These are phyloP conservation scores for Butorides virescens DNA, from an alignment of 2,113 vertebrate species.

Conservation along the genomic window DNA sequence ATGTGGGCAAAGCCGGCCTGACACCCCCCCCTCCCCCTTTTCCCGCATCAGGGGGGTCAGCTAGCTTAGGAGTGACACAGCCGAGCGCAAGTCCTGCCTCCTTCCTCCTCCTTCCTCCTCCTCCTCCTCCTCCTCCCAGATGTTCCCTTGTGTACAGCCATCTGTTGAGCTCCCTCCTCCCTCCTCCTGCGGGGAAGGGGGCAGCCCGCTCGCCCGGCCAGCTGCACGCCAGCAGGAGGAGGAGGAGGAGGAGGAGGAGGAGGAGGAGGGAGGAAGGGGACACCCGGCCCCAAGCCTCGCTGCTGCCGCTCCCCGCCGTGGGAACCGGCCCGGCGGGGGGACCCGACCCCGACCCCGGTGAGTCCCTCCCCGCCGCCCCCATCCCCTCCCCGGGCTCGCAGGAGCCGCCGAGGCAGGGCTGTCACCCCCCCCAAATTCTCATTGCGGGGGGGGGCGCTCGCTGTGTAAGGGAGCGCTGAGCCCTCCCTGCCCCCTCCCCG, in stretches of 20 bases:
- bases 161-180: too few species aligned
- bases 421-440: neutral
- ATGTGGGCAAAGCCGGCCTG: neutral
- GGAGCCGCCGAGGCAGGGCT: neutral
- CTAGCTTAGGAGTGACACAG: constrained; percentile 9
- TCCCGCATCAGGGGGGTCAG: neutral
- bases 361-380: neutral
- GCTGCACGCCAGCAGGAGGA: too few species aligned
- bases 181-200: too few species aligned
- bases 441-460: neutral
- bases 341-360: neutral
- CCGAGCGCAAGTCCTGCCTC: constrained; percentile 15
- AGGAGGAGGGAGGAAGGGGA: neutral
- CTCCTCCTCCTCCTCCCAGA: constrained; percentile 17
- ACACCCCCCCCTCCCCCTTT: neutral
- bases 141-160: too few species aligned
- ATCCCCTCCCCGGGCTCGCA: neutral
- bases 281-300: neutral
- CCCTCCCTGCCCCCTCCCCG: neutral
- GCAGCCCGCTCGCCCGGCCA: too few species aligned
- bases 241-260: neutral
- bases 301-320: neutral
- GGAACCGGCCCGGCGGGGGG: neutral
- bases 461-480: neutral
- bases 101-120: neutral